A percentile compares a stretch with the other conserved stretches of the same genome.
phyloP scores from a whole-genome alignment of 2,113 vertebrate genomes.

The Tor tambroides region DNA sequence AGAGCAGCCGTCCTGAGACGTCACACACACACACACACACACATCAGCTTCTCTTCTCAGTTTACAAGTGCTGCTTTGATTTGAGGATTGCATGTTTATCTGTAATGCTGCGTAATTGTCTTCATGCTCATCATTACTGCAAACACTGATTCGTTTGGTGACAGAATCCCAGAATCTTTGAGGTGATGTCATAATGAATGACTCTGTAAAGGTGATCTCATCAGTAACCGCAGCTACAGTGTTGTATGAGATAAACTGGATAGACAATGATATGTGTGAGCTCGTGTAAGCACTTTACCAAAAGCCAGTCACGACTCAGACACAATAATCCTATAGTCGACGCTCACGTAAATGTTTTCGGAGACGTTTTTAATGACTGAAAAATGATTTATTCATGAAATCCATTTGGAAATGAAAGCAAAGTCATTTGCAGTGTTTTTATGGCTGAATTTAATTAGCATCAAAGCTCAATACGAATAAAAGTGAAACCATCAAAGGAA shows the following conservation, averaged over 20 bases:
- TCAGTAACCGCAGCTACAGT: not conserved
- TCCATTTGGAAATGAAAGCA: not conserved
- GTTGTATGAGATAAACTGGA: not conserved
- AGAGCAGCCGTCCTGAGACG: conserved; percentile 1
- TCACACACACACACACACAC: not conserved
- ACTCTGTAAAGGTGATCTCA: not conserved
- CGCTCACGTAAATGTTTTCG: not conserved
- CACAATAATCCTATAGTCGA: not conserved
- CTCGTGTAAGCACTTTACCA: not conserved
- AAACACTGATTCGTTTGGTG: not conserved
- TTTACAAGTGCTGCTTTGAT: not conserved
- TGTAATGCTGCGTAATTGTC: not conserved
- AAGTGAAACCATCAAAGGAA: not conserved
- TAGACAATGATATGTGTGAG: not conserved
- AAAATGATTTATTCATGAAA: conserved; percentile 4
- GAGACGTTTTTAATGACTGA: not conserved
- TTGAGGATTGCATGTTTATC: not conserved
- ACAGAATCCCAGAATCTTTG: not conserved
- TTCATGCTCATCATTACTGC: not conserved
- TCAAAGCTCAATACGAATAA: not conserved
- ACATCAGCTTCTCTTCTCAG: not conserved
- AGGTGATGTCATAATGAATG: not conserved
- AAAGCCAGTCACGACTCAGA: not conserved
- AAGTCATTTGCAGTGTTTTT: not conserved
- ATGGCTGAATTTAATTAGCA: not conserved